Percentiles rank a stretch among this genome's conserved stretches.
Evolutionary conservation across 1,140 invertebrate species (phyloP).

Genomic region (Dolichoris vasculosae): DNA sequence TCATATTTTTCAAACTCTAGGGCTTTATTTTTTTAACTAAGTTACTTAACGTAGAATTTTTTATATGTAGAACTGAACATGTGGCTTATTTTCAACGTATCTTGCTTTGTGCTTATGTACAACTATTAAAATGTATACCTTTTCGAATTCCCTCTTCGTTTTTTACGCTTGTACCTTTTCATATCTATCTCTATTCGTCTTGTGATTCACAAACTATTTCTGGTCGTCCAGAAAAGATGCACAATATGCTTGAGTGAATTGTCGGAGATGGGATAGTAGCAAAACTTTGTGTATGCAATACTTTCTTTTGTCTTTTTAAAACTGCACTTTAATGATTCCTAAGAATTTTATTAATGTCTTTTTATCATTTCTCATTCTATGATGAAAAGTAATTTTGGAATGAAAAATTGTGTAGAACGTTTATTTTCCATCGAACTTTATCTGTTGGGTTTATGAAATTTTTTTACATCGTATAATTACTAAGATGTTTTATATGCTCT

Average conservation of each 20-base stretch:
- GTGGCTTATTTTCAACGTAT: conserved; percentile 19
- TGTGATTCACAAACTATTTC: conserved; percentile 21
- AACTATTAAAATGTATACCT: conserved; percentile 57
- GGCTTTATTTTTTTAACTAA: background rate
- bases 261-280: background rate
- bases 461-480: conserved; percentile 15
- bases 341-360: conserved; percentile 36
- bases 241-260: background rate
- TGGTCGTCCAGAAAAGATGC: conserved; percentile 5
- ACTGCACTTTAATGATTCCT: conserved; percentile 39
- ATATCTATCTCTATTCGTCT: conserved; percentile 31
- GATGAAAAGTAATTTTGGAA: conserved; percentile 43
- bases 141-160: background rate
- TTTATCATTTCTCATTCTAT: conserved; percentile 36
- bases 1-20: background rate
- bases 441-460: background rate
- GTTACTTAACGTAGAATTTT: background rate
- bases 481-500: conserved; percentile 20
- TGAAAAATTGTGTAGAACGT: conserved; percentile 26
- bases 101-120: conserved; percentile 45
- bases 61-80: background rate
- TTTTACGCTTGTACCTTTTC: background rate
- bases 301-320: conserved; percentile 34
- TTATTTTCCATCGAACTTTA: background rate
- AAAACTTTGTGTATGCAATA: conserved; percentile 27